phyloP scores from a whole-genome alignment of 2,113 vertebrate species.

The Bostrychus sinensis region DNA sequence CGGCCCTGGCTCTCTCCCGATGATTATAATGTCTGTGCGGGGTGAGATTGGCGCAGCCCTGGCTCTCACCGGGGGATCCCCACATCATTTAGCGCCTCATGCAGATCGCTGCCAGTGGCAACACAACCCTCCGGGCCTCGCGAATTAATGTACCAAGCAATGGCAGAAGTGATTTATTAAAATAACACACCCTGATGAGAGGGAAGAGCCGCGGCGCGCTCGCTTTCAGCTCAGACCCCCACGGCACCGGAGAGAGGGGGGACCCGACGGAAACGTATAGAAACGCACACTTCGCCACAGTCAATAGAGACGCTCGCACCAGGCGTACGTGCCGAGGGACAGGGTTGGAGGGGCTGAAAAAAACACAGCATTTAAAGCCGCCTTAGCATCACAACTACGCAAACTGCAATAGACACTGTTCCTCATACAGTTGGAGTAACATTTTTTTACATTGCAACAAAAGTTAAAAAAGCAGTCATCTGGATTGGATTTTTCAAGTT shows the following conservation, averaged over 20 bases:
- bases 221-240: constrained; percentile 37
- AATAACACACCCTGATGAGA: constrained; percentile 54
- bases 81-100: constrained; percentile 56
- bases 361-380: no score
- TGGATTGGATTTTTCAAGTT: no score
- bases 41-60: constrained; percentile 61
- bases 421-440: no score
- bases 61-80: constrained; percentile 59
- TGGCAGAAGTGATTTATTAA: constrained; percentile 62
- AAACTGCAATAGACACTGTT: not conserved
- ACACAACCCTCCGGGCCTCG: constrained; percentile 51
- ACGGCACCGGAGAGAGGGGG: constrained; percentile 32
- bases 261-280: constrained; percentile 47
- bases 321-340: not conserved
- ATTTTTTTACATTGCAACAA: no score
- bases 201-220: constrained; percentile 39
- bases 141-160: constrained; percentile 59
- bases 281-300: not conserved
- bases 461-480: no score
- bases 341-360: not conserved
- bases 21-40: constrained; percentile 58
- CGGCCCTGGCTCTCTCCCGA: constrained; percentile 40
- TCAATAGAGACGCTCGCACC: not conserved
- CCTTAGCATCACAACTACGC: fast-evolving
- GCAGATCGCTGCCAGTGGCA: constrained; percentile 63